Conservation (phyloP, 2,797 vertebrate species). For the Falco concolor region DNA sequence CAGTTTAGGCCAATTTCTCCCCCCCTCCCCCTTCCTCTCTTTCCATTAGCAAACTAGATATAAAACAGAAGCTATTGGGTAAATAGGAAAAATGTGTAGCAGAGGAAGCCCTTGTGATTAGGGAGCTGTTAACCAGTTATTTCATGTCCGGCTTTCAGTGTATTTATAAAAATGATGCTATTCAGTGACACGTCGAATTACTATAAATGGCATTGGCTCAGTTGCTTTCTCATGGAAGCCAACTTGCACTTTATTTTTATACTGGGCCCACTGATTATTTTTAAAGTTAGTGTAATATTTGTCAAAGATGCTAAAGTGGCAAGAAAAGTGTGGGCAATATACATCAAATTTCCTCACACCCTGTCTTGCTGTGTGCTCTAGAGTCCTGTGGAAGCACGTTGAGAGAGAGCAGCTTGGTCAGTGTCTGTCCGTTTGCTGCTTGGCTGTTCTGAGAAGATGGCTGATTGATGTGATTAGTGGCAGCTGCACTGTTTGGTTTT, state of each 20-base stretch:
- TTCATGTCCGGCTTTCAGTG: constrained; percentile 63
- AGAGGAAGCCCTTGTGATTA: constrained; percentile 68
- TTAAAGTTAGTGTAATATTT: constrained; percentile 21
- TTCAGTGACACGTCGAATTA: constrained; percentile 56
- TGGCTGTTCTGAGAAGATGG: neutral
- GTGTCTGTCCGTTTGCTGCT: neutral
- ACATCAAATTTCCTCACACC: neutral
- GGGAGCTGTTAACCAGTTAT: constrained; percentile 71
- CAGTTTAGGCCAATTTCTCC: constrained; percentile 52
- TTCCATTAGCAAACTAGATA: constrained; percentile 71
- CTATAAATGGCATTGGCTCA: constrained; percentile 61
- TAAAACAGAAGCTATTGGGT: constrained; percentile 69
- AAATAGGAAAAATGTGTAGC: constrained; percentile 71
- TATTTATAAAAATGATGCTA: constrained; percentile 70
- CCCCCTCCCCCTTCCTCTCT: neutral
- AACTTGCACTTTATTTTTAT: constrained; percentile 48
- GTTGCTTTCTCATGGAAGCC: constrained; percentile 47
- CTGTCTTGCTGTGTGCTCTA: neutral
- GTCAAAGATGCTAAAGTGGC: neutral
- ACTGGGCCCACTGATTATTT: neutral
- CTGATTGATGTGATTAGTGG: constrained; percentile 22
- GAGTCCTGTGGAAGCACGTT: neutral
- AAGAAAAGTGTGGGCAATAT: neutral
- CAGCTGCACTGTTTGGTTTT: constrained; percentile 42
- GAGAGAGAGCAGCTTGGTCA: neutral